Conservation (phyloP, 2,113 vertebrate genomes). For the Platysteira castanea region DNA sequence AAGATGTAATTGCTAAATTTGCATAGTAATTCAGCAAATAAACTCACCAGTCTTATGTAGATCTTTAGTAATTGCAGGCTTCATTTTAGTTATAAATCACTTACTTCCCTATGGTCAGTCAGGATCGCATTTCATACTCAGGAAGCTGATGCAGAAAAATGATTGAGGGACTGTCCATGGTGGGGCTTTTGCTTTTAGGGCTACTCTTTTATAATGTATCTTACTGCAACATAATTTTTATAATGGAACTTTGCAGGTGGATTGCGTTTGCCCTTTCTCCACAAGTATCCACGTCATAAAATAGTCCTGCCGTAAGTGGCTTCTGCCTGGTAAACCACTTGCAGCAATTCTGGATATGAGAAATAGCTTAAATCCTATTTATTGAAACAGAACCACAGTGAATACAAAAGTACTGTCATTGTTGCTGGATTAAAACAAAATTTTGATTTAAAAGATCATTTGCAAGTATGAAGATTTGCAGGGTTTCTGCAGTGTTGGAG, state of each 20-base stretch:
- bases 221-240: not conserved
- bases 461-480: not conserved
- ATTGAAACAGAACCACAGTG: not conserved
- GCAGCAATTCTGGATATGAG: not conserved
- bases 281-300: not conserved
- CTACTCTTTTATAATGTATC: not conserved
- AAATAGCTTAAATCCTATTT: not conserved
- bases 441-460: not conserved
- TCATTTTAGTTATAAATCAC: conserved; percentile 67
- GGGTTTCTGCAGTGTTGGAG: too few relatives aligned
- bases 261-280: not conserved
- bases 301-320: not conserved
- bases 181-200: not conserved
- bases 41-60: conserved; percentile 62
- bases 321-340: not conserved
- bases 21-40: conserved; percentile 79
- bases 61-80: conserved; percentile 57
- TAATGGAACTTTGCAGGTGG: not conserved
- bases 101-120: conserved; percentile 25
- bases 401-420: not conserved
- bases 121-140: conserved; percentile 49
- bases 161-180: not conserved
- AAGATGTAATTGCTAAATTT: conserved; percentile 82
- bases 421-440: not conserved
- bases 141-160: not conserved